Evolutionary conservation across 2,888 invertebrate genomes (phyloP), one percentile per base, ranked within the genome.

Genomic region (Papilio demoleus): DNA sequence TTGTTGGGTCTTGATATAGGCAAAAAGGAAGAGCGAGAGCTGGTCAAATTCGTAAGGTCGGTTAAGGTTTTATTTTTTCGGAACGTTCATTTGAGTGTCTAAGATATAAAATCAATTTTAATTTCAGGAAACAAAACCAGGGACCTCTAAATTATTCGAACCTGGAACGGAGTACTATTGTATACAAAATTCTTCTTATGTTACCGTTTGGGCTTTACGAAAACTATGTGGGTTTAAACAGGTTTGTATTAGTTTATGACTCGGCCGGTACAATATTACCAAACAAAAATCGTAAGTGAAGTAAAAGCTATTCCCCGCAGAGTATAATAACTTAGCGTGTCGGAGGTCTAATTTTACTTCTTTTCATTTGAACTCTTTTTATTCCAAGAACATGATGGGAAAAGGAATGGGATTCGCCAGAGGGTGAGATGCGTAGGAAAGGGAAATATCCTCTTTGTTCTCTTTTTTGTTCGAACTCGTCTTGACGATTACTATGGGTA

Each of bases 111-210:
- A 56, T 56, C 17, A 8, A n/a, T 27, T 27, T 34, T 42, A 17
- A 17, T 70, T 71, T 11, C 62, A 73, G 74, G 50, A 70, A 56
- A 17, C 70, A 71, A 47, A 73, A 75, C 42, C 70, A 67, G 9
- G 71, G 70, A 4, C 74, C 74, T 5, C 61, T 50, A n/a, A 70
- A 71, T 31, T 77, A 72, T 65, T 76, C 77, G 2, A 75, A 72
- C 14, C 56, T 74, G 1, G 77, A 77, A 67, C 69, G 77, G 58
- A 77, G 75, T 67, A 69, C 63, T 6, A 75, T 77, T 34, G 75
- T 76, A 17, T 74, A 76, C 60, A 72, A 74, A 65, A 70, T 77
- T 45, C 69, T 77, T 11, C 70, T 72, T 4, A 56, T 60, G n/a
- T 17, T 77, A 17, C 76, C 74, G 1, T 77, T 75, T 58, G 75